Percentiles rank a stretch among this genome's conserved stretches.
Evolutionary conservation across 2,888 invertebrate species (phyloP).

Genomic region (Rhagonycha fulva): DNA sequence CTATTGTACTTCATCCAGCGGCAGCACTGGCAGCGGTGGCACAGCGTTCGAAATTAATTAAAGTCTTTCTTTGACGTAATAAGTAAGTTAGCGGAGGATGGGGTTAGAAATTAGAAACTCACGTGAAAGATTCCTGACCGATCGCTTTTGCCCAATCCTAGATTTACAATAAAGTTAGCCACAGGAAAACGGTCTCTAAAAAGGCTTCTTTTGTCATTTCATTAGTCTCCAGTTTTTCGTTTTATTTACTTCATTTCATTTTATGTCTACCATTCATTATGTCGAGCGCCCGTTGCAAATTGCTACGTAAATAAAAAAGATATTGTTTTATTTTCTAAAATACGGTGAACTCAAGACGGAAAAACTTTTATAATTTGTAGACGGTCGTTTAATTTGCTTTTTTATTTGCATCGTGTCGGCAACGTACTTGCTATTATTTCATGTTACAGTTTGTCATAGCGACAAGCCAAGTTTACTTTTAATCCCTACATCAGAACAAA

Average conservation of each 20-base stretch:
- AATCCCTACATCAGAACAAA: conserved; percentile 13
- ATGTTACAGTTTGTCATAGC: background rate
- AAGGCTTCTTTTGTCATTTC: conserved; percentile 27
- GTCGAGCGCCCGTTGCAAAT: conserved; percentile 28
- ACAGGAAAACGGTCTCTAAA: conserved; percentile 8
- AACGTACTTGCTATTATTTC: conserved; percentile 3
- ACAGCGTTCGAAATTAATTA: conserved; percentile 14
- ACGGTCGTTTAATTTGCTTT: conserved; percentile 17
- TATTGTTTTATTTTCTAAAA: conserved; percentile 24
- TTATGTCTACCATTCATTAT: conserved; percentile 31
- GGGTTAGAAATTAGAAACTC: background rate
- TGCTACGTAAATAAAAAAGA: conserved; percentile 27
- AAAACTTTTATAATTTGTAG: conserved; percentile 22
- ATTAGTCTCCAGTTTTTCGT: conserved; percentile 32
- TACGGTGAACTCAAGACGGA: conserved; percentile 21
- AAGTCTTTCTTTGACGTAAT: background rate
- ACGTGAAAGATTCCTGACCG: conserved; percentile 1
- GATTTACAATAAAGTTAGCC: conserved; percentile 10
- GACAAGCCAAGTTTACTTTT: background rate
- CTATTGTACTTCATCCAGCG: conserved; percentile 38
- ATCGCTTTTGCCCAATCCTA: conserved; percentile 8
- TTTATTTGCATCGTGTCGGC: conserved; percentile 9
- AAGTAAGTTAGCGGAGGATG: background rate
- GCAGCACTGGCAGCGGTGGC: conserved; percentile 37
- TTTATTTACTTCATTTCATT: conserved; percentile 31